Base-by-base conservation (phyloP, 2,113 vertebrate genomes). In the Trematomus loennbergii region DNA sequence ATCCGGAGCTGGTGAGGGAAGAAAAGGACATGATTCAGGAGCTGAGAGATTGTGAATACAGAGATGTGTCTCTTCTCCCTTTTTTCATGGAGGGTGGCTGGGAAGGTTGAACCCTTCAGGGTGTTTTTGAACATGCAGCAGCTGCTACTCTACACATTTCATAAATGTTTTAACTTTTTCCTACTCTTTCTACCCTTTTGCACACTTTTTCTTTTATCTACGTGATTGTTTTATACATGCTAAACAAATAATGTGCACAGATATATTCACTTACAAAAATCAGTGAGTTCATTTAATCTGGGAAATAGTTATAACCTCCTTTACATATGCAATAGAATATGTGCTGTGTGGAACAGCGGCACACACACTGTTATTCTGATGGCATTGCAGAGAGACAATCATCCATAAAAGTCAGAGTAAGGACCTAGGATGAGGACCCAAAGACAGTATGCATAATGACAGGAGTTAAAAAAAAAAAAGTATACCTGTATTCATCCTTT, bases 1-100 rank as follows among this genome's bases (percentile, higher is more conserved):
- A 64, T 89, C 91, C 75, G 69, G 82, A 83, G 71, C 40, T 55
- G 53, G 15, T 52, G 22, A 65, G 53, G 68, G 53, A 74, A 22
- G 71, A 66, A 78, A 55, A 76, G 17, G 72, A 60, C 17, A 50
- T 75, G 65, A 76, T 74, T 82, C 18, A 62, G 33, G 54, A 74
- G 20, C 12, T 13, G 3, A 25, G 15, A 75, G 29, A 29, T 29
- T 29, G 29, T 29, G 29, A 29, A 29, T 29, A 29, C 25, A 25
- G 25, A 25, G 25, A 25, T 25, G 29, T 29, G 1, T 25, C 43
- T 54, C 29, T 46, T 40, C 36, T 40, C 36, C 36, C 36, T 53
- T 61, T 71, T 33, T 15, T 1, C 12, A 20, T 33, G 12, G 6
- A 69, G 10, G 9, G 2, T 59, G 15, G 8, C 0, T 0, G 20